Percentiles rank a stretch among this genome's conserved stretches.
Evolutionary conservation across 2,797 vertebrate species (phyloP).

Genomic region (Eulemur rubriventer): DNA sequence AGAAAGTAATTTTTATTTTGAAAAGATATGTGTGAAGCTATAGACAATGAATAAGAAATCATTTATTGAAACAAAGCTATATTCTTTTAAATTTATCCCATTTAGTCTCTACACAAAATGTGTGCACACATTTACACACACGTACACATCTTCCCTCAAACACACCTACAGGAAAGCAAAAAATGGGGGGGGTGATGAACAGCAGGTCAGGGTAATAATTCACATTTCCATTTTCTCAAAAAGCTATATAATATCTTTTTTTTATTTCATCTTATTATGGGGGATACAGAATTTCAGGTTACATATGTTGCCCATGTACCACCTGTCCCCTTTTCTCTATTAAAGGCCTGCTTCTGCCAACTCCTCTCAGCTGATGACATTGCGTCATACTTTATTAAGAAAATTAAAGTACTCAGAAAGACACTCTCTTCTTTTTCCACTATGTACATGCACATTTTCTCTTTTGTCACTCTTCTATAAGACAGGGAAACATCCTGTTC

Average conservation of each 20-base stretch:
- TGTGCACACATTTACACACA: background rate
- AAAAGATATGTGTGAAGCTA: background rate
- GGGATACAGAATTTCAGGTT: no score
- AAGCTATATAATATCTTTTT: background rate
- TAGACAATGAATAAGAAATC: background rate
- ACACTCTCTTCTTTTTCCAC: background rate
- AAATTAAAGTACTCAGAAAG: background rate
- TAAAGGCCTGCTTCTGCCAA: background rate
- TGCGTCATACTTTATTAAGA: background rate
- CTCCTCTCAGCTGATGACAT: background rate
- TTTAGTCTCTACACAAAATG: background rate
- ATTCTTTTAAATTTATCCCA: background rate
- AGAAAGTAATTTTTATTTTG: conserved; percentile 25
- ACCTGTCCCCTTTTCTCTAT: background rate
- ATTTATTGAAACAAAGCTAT: background rate
- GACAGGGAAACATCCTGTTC: background rate
- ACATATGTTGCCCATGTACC: no score
- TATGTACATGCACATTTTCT: background rate
- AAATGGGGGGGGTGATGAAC: background rate
- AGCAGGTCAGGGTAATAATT: background rate
- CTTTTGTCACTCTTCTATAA: background rate
- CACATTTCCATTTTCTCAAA: background rate
- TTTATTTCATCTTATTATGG: no score
- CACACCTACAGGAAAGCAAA: background rate
- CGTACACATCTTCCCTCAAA: background rate